phyloP scores from a whole-genome alignment of 2,888 invertebrate species.

The Argyresthia albistria region DNA sequence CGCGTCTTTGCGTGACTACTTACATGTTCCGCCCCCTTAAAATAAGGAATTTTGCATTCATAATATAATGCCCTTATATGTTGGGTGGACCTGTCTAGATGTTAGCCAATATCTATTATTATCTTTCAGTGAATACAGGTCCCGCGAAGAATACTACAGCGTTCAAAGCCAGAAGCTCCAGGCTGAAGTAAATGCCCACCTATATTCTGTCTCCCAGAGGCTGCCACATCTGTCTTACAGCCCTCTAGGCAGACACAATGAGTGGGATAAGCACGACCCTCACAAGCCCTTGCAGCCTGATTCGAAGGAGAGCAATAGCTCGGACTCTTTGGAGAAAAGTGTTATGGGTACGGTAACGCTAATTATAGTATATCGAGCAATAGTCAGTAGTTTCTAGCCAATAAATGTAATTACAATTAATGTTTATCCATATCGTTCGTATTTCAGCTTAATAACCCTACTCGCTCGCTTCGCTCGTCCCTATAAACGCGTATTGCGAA shows the following conservation, averaged over 20 bases:
- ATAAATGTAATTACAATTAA: too few relatives aligned
- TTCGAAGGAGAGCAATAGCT: constrained; percentile 65
- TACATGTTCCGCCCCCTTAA: too few relatives aligned
- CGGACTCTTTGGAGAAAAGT: constrained; percentile 65
- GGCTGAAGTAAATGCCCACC: constrained; percentile 63
- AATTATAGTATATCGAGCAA: too few relatives aligned
- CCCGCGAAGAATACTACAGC: constrained; percentile 65
- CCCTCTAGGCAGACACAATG: constrained; percentile 58
- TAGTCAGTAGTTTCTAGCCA: too few relatives aligned
- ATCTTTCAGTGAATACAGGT: constrained; percentile 54
- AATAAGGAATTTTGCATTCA: too few relatives aligned
- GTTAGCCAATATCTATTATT: not conserved
- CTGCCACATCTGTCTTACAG: constrained; percentile 67
- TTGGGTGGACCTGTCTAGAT: too few relatives aligned
- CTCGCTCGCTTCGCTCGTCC: too few relatives aligned
- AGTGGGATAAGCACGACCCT: constrained; percentile 64
- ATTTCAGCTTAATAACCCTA: too few relatives aligned
- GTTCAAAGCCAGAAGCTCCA: constrained; percentile 64
- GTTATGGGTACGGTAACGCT: constrained; percentile 50
- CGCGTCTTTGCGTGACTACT: too few relatives aligned
- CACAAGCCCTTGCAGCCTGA: constrained; percentile 62
- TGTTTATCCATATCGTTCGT: too few relatives aligned
- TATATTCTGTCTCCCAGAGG: constrained; percentile 75
- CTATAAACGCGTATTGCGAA: too few relatives aligned
- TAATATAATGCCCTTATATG: too few relatives aligned